phyloP scores from a whole-genome alignment of 2,888 invertebrate species.

The Argyresthia goedartella region DNA sequence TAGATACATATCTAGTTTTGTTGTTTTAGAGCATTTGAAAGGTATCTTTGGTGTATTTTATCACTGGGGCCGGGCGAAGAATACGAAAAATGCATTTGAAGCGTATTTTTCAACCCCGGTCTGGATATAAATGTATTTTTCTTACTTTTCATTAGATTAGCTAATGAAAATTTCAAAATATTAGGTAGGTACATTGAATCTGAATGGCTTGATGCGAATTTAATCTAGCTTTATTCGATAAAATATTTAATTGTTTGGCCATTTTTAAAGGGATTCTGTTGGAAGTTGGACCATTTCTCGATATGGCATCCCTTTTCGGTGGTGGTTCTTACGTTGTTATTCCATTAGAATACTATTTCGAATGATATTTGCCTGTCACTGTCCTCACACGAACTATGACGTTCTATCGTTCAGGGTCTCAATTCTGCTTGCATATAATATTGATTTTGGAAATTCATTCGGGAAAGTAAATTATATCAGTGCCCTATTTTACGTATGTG shows the following conservation, averaged over 20 bases:
- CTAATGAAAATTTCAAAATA: not conserved
- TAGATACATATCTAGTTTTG: not conserved
- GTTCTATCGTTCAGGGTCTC: too few species aligned
- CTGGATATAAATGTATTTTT: not conserved
- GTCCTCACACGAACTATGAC: too few species aligned
- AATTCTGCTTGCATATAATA: not conserved
- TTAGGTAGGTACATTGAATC: conserved; percentile 25
- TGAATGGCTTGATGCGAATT: conserved; percentile 22
- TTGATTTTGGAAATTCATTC: not conserved
- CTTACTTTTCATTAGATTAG: not conserved
- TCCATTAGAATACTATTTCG: too few species aligned
- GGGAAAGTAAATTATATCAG: not conserved
- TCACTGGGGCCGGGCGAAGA: too few species aligned
- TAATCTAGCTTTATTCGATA: conserved; percentile 14
- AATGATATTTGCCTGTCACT: too few species aligned
- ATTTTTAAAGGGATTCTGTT: conserved; percentile 22
- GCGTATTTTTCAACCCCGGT: not conserved
- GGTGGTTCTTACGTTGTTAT: not conserved
- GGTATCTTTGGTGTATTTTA: not conserved
- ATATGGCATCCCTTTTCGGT: not conserved
- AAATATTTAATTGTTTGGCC: conserved; percentile 21
- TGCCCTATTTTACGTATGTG: conserved; percentile 17
- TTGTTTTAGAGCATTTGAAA: not conserved
- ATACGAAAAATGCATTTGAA: not conserved
- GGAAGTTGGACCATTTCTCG: too few species aligned